Evolutionary conservation across 2,113 vertebrate genomes (phyloP), one percentile per base, ranked within the genome.

Genomic region (Hypomesus transpacificus): DNA sequence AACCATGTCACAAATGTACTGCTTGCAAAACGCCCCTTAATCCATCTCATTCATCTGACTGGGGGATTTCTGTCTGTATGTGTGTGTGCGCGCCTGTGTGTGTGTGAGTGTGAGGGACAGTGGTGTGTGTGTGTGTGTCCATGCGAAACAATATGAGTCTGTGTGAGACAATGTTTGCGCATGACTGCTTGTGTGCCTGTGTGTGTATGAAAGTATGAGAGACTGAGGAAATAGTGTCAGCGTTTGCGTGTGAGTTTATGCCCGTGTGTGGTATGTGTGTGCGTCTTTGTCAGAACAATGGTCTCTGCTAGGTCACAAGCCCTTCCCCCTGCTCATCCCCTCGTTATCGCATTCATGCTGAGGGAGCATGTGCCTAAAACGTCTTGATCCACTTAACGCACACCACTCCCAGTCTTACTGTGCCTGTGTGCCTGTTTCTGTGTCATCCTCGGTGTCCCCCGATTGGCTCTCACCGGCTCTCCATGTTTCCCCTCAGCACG

Each of bases 401-500:
- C 74, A 3, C 46, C 22, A 1, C 22, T 61, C 14, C 11, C 61
- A 7, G 24, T 31, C 22, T 62, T 62, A 9, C 16, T 17, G 14
- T 14, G 60, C 13, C 22, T 31, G 28, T 34, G 1, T 63, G 57
- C n/a, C n/a, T 31, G 2, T 59, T 13, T 59, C 26, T 31, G 61
- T 39, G 61, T 9, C 50, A 56, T 17, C 16, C 50, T 26, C 53
- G n/a, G 31, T 14, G 31, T 16, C 26, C 14, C 1, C 6, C 31
- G 68, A 75, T 66, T 20, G 11, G 11, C 4, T 4, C 18, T 17
- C 58, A 73, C 62, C 20, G 11, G 11, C 4, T 4, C 18, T 14
- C 58, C 17, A 1, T 76, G 34, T 76, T 83, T 63, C 76, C 77
- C 82, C 73, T 1, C 87, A 99, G 97, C 94, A 99, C 22, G 0